Conservation (phyloP, 2,888 invertebrate genomes). For the Meandrusa payeni region DNA sequence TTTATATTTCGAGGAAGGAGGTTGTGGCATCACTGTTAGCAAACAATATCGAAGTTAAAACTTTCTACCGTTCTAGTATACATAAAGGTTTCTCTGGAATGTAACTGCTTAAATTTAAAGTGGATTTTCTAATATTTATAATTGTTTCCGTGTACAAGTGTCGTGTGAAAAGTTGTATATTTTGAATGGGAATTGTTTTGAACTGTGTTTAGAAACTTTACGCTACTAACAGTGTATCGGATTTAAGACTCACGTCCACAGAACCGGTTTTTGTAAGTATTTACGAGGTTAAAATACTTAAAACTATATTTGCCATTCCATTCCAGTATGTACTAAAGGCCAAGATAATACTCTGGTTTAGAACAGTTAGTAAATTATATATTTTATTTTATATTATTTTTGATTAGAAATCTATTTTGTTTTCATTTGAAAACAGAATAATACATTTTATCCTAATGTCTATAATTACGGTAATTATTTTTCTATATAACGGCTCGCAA, state of each 20-base stretch:
- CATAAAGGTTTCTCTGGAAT: neutral
- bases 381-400: too few relatives aligned
- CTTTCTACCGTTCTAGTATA: too few relatives aligned
- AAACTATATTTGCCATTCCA: neutral
- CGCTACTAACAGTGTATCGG: constrained; percentile 12
- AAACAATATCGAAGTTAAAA: neutral
- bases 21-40: neutral
- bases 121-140: neutral
- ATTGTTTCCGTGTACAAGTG: constrained; percentile 2
- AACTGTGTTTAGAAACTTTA: constrained; percentile 21
- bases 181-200: constrained; percentile 19
- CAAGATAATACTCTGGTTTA: too few relatives aligned
- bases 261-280: constrained; percentile 24
- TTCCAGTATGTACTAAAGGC: too few relatives aligned
- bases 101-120: neutral
- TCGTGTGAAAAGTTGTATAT: constrained; percentile 16
- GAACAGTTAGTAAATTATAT: too few relatives aligned
- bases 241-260: constrained; percentile 13
- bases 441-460: too few relatives aligned
- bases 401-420: too few relatives aligned
- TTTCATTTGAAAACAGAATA: too few relatives aligned
- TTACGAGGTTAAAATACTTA: constrained; percentile 10
- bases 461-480: neutral
- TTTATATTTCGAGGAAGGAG: neutral
- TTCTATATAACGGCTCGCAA: neutral